phyloP scores from a whole-genome alignment of 1,140 invertebrate species.

The Microplitis mediator region DNA sequence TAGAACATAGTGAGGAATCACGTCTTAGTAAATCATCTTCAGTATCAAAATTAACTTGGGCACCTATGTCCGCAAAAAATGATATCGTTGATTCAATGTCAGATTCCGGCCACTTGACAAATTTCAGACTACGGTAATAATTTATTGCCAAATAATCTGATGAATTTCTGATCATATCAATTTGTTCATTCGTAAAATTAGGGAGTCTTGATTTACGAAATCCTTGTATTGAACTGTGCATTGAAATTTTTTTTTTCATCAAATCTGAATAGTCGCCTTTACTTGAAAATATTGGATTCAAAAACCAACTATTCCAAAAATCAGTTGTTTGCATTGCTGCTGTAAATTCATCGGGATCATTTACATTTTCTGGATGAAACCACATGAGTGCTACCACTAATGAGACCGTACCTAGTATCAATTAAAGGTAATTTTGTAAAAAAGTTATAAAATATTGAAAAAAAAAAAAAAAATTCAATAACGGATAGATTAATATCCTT shows the following conservation, averaged over 20 bases:
- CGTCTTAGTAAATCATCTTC: too few species aligned
- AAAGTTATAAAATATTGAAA: conserved; percentile 13
- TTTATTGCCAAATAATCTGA: conserved; percentile 58
- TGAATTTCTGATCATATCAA: conserved; percentile 53
- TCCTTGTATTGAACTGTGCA: conserved; percentile 57
- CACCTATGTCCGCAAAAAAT: conserved; percentile 16
- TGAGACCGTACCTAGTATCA: conserved; percentile 64
- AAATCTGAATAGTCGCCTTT: conserved; percentile 64
- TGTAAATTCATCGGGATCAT: conserved; percentile 57
- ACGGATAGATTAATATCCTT: too few species aligned
- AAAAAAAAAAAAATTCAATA: neutral
- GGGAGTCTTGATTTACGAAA: conserved; percentile 61
- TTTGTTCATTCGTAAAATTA: conserved; percentile 57
- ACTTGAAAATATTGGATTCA: conserved; percentile 60
- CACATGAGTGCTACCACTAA: conserved; percentile 68
- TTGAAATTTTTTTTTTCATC: conserved; percentile 57
- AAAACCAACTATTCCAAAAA: conserved; percentile 65
- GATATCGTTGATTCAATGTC: neutral
- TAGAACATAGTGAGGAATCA: too few species aligned
- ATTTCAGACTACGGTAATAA: conserved; percentile 45
- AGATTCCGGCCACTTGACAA: neutral
- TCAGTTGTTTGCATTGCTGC: conserved; percentile 63
- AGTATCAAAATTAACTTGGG: too few species aligned
- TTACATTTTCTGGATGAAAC: conserved; percentile 63
- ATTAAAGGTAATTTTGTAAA: neutral